Evolutionary conservation across 2,888 invertebrate species (phyloP), one percentile per base, ranked within the genome.

Genomic region (Chymomyza procnemis): DNA sequence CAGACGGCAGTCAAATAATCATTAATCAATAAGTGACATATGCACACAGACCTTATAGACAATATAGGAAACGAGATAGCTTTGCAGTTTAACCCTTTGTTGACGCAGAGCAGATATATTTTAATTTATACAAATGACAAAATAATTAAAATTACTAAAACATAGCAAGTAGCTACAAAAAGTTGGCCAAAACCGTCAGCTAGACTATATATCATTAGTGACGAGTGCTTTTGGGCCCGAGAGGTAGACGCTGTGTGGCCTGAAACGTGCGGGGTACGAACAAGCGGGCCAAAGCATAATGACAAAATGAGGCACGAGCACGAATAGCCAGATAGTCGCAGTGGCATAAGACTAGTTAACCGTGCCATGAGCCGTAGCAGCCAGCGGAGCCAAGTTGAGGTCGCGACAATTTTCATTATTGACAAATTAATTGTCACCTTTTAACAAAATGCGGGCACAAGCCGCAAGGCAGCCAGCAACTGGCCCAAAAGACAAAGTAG

Each of bases 361-460:
- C 47, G 34, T 9, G 56, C 48, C 8, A 50, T 56, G 52, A 57
- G 50, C 41, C 56, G 46, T n/a, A 26, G 0, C 34, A 8, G 9
- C 34, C 34, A 34, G 2, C 30, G 3, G 30, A 30, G n/a, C n/a
- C 26, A 26, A 26, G 26, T 8, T 26, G 14, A 56, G 34, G 30
- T 62, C 60, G 67, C 66, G 82, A 84, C 85, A 76, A 79, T 81
- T 72, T 84, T 75, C 77, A 80, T 80, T 88, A 89, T 87, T 87
- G 88, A 89, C 89, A 89, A 89, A 89, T 89, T 89, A 89, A 87
- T 89, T 89, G 89, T 89, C 89, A 89, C 89, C 89, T 89, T 85
- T 87, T 81, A 85, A 89, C 89, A 89, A 89, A 89, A 88, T 80
- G 84, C 55, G 18, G 61, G 64, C 59, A 41, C 34, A 61, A 22